Conservation (phyloP, 30 jellyfish, hydroid and myxozoan genomes). For the Pelagia noctiluca region DNA sequence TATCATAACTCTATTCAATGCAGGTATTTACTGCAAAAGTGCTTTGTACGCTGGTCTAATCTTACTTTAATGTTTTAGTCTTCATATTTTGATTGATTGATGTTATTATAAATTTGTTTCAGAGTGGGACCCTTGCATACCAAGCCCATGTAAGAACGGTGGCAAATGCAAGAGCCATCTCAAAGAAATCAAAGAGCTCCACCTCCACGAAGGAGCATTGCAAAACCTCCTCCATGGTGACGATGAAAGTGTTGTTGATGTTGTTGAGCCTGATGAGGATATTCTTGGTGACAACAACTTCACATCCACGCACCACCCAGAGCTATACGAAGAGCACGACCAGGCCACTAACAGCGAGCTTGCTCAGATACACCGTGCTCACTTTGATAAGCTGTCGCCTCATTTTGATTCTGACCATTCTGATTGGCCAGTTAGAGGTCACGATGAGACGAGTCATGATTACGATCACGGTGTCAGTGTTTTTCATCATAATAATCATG, state of each 20-base stretch:
- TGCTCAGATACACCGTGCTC: conserved; percentile 1
- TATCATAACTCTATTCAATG: too few species aligned
- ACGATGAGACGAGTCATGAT: not conserved
- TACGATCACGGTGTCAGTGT: not conserved
- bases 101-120: too few species aligned
- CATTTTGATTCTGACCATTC: conserved; percentile 3
- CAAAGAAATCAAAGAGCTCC: conserved; percentile 60
- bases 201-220: conserved; percentile 73
- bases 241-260: conserved; percentile 87
- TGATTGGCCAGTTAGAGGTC: not conserved
- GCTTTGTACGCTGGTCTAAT: too few species aligned
- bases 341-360: conserved; percentile 16
- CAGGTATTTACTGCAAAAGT: too few species aligned
- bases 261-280: conserved; percentile 82
- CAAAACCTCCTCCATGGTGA: conserved; percentile 65
- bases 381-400: not conserved
- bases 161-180: conserved; percentile 89
- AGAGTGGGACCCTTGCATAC: conserved; percentile 88
- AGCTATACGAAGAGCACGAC: conserved; percentile 62
- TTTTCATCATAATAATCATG: not conserved
- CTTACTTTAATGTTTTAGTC: too few species aligned
- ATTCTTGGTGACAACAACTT: conserved; percentile 38
- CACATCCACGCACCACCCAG: conserved; percentile 53
- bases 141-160: conserved; percentile 92
- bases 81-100: too few species aligned